Evolutionary conservation across 1,140 invertebrate species (phyloP), one percentile per base, ranked within the genome.

Genomic region (Limonius californicus): DNA sequence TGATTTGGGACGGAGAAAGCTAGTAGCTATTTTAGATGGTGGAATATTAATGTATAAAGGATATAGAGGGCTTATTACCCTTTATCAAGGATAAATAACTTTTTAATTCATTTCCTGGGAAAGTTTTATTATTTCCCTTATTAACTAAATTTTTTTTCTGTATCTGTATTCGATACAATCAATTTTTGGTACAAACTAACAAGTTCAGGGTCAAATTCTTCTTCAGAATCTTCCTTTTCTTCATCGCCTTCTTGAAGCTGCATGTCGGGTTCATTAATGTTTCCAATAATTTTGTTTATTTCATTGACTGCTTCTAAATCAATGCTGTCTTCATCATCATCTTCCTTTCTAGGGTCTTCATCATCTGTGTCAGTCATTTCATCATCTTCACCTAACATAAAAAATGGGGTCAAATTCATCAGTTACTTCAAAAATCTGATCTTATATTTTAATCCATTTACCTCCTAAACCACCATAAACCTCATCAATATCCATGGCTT

Each of bases 231-330:
- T 12, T 39, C 8, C 12, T 50, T 50, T 11, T 50, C 16, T 50
- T 21, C 45, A 50, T 21, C 4, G 19, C 3, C n/a, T 8, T 21
- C 20, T 50, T 50, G 45, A 18, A 3, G 3, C 2, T 6, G 15
- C n/a, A 18, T 21, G 2, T 18, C 15, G 1, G 45, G 45, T 19
- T 50, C 45, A 21, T 50, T 21, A 15, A 50, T 50, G 12, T 54
- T 50, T n/a, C 45, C 45, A 50, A 50, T 50, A 4, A 74, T 63
- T 60, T 72, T 35, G 62, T 72, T 72, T 15, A 75, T 66, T 59
- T 75, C 72, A 18, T 72, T 66, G 1, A 69, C 66, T 3, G 69
- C 68, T 64, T 74, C 72, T 64, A 71, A 54, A 64, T 74, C 73
- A 47, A 74, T 69, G 42, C 70, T 69, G 8, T 67, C 47, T 30